Evolutionary conservation across 2,113 vertebrate genomes (phyloP).

Genomic region (Lontra canadensis): DNA sequence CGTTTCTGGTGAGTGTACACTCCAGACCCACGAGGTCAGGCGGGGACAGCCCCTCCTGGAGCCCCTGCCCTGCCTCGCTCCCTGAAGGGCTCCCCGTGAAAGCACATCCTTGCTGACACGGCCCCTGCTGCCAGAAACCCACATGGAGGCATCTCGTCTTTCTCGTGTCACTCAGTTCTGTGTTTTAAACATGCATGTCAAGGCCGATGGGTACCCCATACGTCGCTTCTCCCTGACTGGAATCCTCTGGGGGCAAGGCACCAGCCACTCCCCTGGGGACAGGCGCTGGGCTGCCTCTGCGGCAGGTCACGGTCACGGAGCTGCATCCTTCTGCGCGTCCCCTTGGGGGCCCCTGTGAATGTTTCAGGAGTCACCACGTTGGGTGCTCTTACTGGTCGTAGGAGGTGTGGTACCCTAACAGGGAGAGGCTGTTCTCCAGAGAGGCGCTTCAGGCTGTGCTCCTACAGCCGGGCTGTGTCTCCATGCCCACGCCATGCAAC

Average conservation of each 20-base stretch:
- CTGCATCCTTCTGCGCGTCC: accelerated
- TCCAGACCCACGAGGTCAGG: background rate
- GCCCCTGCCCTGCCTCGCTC: background rate
- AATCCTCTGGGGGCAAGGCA: accelerated
- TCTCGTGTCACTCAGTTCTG: background rate
- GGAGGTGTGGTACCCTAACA: background rate
- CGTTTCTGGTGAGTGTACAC: too few relatives aligned
- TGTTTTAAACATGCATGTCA: too few relatives aligned
- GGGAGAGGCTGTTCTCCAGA: background rate
- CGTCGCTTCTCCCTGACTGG: background rate
- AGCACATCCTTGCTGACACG: accelerated
- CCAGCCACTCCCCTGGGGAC: background rate
- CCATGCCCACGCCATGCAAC: accelerated
- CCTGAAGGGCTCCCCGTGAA: background rate
- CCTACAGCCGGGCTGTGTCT: accelerated
- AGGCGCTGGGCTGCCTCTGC: background rate
- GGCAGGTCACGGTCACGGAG: background rate
- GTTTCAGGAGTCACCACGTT: accelerated
- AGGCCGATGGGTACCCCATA: background rate
- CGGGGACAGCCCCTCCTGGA: background rate
- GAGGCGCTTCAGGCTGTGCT: accelerated
- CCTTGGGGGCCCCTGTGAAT: background rate
- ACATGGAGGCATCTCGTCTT: background rate
- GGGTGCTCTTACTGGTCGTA: background rate
- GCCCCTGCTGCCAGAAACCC: background rate